Evolutionary conservation across 2,888 invertebrate genomes (phyloP), one percentile per base, ranked within the genome.

Genomic region (Pyrocoelia pectoralis): DNA sequence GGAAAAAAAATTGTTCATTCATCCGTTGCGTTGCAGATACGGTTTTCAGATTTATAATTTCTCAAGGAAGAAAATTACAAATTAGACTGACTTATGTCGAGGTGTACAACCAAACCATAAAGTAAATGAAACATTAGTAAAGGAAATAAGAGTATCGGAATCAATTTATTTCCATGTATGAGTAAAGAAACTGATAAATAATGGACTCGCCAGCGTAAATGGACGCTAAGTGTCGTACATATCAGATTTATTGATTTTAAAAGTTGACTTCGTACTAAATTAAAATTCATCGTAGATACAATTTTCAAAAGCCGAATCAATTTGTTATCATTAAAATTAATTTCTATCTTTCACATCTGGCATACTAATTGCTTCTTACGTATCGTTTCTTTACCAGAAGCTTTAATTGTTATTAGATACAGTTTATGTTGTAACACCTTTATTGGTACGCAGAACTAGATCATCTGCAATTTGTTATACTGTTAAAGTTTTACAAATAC

Each of bases 371-470:
- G 12, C 41, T 6, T 13, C 17, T 49, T 43, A 51, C 33, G 59
- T 48, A 48, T 46, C 43, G 17, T 24, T 15, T 59, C 33, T 59
- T 53, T n/a, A n/a, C 40, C 33, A 54, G 60, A 60, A 55, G 55
- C 43, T 61, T 55, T 61, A 61, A 61, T 61, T 61, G 56, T 61
- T 60, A 61, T 56, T 56, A 38, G 50, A 56, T 49, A 51, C 61
- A 55, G 29, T 24, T 56, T 38, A 61, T 57, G 62, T 62, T 53
- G 57, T 41, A 58, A 63, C 58, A 58, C 63, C 61, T 55, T 63
- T 63, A 63, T 58, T 55, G 63, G 55, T 63, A 63, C 58, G 43
- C 13, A 63, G 63, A 63, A 63, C 58, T 58, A 63, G 57, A 63
- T 58, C 63, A 63, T 63, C 62, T 58, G 63, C 58, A 63, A 58